Conservation (phyloP, 2,113 vertebrate genomes). For the Pantherophis guttatus region DNA sequence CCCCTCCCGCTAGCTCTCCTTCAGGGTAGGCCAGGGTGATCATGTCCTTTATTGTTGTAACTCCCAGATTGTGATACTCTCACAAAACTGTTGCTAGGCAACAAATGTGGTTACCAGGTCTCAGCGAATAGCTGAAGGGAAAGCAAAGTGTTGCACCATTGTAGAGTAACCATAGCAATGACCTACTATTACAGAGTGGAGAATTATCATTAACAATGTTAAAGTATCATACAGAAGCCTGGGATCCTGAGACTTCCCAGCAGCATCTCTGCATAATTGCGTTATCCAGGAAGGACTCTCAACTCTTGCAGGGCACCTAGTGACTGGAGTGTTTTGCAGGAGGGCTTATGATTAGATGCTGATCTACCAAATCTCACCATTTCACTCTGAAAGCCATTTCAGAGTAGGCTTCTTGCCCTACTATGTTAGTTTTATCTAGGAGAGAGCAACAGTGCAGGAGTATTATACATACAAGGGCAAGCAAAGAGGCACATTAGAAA, state of each 20-base stretch:
- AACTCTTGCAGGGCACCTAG: constrained; percentile 39
- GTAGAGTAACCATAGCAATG: constrained; percentile 87
- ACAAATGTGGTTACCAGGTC: constrained; percentile 78
- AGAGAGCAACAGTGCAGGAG: background rate
- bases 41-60: constrained; percentile 75
- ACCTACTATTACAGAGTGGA: constrained; percentile 84
- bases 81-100: constrained; percentile 83
- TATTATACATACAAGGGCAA: background rate
- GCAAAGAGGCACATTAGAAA: background rate
- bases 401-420: background rate
- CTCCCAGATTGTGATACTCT: constrained; percentile 76
- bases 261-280: constrained; percentile 64
- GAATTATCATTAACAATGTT: constrained; percentile 83
- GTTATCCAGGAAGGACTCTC: constrained; percentile 52
- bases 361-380: background rate
- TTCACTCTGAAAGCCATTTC: background rate
- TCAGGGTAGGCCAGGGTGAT: constrained; percentile 51
- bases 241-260: constrained; percentile 64
- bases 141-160: constrained; percentile 81
- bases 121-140: constrained; percentile 80
- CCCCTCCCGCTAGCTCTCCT: constrained; percentile 42
- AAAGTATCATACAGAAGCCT: constrained; percentile 74
- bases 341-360: constrained; percentile 8
- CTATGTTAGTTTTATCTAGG: background rate
- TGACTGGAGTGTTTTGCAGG: constrained; percentile 20